phyloP scores from a whole-genome alignment of 2,888 invertebrate species.

The Eutolmus rufibarbis region DNA sequence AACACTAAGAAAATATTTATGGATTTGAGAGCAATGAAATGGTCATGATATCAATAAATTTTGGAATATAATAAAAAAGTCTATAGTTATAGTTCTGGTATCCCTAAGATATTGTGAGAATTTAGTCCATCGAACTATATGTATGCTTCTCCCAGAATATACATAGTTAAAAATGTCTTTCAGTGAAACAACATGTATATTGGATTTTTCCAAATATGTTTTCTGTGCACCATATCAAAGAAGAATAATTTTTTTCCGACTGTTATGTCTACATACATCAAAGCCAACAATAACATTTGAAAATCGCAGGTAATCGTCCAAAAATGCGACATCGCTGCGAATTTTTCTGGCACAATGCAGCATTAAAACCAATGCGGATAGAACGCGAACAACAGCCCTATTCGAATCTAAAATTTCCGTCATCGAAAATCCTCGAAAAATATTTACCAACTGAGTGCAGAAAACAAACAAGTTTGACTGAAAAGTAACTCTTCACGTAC shows the following conservation, averaged over 20 bases:
- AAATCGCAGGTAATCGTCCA: not conserved
- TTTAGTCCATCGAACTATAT: no score
- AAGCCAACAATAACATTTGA: not conserved
- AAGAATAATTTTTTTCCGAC: not conserved
- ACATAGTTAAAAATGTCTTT: no score
- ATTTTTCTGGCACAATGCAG: not conserved
- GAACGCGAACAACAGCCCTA: not conserved
- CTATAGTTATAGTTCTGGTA: no score
- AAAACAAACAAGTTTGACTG: slow-evolving; percentile 2
- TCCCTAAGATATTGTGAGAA: no score
- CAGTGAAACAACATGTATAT: no score
- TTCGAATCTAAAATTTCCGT: not conserved
- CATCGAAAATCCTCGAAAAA: not conserved
- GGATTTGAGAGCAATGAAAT: no score
- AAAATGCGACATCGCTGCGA: not conserved
- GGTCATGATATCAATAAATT: no score
- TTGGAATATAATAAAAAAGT: no score
- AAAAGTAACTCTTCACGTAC: not conserved
- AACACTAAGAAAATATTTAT: no score
- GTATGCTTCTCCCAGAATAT: no score
- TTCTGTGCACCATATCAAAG: not conserved
- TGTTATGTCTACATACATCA: not conserved
- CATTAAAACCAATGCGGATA: not conserved
- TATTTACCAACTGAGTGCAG: not conserved
- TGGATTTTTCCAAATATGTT: no score